Conservation (phyloP, 2,797 vertebrate species). For the Arremon brunneinucha region DNA sequence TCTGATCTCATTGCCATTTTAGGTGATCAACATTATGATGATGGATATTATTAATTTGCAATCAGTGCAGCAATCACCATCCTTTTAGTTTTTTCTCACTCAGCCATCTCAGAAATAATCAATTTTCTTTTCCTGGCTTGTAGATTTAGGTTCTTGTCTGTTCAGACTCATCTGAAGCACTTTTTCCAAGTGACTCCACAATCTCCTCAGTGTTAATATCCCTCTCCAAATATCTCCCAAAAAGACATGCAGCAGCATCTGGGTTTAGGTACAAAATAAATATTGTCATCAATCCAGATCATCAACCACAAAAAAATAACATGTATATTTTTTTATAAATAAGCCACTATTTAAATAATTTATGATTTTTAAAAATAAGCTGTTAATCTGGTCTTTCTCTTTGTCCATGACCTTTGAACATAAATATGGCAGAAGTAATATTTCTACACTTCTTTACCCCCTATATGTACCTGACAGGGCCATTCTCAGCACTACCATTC, state of each 20-base stretch:
- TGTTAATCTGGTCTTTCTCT: not conserved
- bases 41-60: not conserved
- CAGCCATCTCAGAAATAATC: not conserved
- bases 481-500: not conserved
- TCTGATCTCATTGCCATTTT: not conserved
- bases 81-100: not conserved
- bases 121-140: not conserved
- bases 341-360: not conserved
- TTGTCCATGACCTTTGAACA: not conserved
- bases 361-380: not conserved
- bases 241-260: not conserved
- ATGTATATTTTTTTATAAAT: not conserved
- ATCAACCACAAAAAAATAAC: not conserved
- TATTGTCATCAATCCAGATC: not conserved
- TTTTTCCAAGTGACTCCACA: not conserved
- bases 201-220: not conserved
- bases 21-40: accelerated
- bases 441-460: not conserved
- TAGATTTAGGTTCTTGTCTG: not conserved
- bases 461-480: accelerated
- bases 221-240: not conserved
- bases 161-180: not conserved
- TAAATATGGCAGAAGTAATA: not conserved
- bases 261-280: not conserved
- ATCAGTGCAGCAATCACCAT: not conserved